Evolutionary conservation across 2,888 invertebrate species (phyloP), one percentile per base, ranked within the genome.

Genomic region (Melieria omissa): DNA sequence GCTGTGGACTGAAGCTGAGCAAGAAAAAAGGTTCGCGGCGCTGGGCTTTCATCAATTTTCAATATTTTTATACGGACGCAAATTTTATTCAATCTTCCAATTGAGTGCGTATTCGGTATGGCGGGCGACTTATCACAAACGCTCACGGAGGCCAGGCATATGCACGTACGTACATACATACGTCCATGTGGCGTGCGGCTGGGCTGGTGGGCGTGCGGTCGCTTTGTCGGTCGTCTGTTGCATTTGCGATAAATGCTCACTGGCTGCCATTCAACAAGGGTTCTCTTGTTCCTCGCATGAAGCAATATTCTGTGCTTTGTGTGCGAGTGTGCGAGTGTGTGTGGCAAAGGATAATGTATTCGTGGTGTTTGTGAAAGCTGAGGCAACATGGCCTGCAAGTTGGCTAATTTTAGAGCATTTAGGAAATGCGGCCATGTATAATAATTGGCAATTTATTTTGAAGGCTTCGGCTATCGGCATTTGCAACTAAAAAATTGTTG

Each of bases 371-470:
- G 58, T 9, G 57, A 16, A 14, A 6, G n/a, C 14, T 52, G 5
- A 52, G 14, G 57, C 62, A 63, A 60, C 58, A 14, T 68, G 47
- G 64, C 58, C 12, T 12, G 12, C 63, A 69, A 62, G 67, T 61
- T 67, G 69, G 70, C 71, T 72, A 77, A 73, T 72, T 76, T 73
- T 62, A 68, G 71, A 71, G 65, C 71, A 76, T 77, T 77, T 76
- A 75, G 69, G 75, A 78, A 81, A 82, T 73, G 75, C 83, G 80
- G 78, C 79, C 83, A 82, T 83, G 82, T 81, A 82, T 83, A 82
- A 83, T 82, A 83, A 82, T 82, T 83, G 82, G 75, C 80, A 78
- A 79, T 76, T 77, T 70, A 55, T 61, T 47, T 54, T n/a, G 60
- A 14, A 45, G 55, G 47, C 69, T 14, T 52, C 42, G 9, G 54